phyloP scores from a whole-genome alignment of 2,797 vertebrate genomes.

The Somateria mollissima region DNA sequence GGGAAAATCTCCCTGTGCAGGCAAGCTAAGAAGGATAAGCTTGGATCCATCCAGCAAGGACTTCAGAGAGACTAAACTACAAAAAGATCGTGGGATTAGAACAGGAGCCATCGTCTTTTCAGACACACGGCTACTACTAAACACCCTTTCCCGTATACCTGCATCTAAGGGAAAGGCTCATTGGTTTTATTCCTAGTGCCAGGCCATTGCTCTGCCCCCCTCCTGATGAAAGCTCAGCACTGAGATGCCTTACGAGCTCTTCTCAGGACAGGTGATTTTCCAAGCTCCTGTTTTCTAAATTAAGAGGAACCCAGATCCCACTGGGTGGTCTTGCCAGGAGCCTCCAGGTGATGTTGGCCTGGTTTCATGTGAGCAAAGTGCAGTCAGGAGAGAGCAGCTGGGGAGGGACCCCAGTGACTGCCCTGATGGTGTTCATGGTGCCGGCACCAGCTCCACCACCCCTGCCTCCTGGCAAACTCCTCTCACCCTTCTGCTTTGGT shows the following conservation, averaged over 20 bases:
- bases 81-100: not conserved
- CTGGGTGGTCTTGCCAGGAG: not conserved
- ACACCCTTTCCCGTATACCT: not conserved
- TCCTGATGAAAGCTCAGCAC: not conserved
- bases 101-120: not conserved
- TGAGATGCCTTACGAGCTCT: not conserved
- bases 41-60: not conserved
- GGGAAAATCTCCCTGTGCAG: not conserved
- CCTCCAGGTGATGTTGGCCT: fast-evolving
- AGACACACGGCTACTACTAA: not conserved
- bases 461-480: not conserved
- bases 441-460: not conserved
- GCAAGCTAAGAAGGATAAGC: not conserved
- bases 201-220: not conserved
- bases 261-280: not conserved
- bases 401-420: not conserved
- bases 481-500: not conserved
- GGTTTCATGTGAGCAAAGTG: not conserved
- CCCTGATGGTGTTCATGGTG: fast-evolving
- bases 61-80: not conserved
- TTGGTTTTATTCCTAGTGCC: not conserved
- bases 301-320: not conserved
- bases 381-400: not conserved
- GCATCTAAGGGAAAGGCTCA: not conserved
- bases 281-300: not conserved